These are phyloP conservation scores for Drosophila pseudotalamancana DNA, from an alignment of 2,888 invertebrate species.

Conservation along the genomic window DNA sequence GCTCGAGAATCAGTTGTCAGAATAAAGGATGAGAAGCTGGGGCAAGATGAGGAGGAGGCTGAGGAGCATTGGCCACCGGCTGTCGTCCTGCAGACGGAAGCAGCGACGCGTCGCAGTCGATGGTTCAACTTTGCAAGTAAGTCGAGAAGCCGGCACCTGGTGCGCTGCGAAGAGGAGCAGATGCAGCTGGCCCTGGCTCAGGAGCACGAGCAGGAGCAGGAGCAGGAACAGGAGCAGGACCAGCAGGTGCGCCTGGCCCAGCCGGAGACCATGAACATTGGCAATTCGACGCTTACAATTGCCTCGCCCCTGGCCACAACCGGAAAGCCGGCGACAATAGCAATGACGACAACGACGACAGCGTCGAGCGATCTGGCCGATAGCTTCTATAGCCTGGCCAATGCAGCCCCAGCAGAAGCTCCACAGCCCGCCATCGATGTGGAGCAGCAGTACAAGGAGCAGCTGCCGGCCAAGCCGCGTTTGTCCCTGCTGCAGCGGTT, in stretches of 20 bases:
- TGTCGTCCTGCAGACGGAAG: background rate
- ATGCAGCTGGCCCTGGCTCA: conserved; percentile 32
- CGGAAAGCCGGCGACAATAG: background rate
- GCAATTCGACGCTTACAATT: conserved; percentile 73
- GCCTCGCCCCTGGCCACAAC: conserved; percentile 41
- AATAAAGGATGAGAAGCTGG: background rate
- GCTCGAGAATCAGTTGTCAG: conserved; percentile 38
- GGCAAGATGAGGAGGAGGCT: background rate
- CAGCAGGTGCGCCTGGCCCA: conserved; percentile 65
- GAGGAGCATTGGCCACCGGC: background rate
- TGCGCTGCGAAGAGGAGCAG: conserved; percentile 40
- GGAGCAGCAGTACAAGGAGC: conserved; percentile 53
- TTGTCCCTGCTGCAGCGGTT: conserved; percentile 44
- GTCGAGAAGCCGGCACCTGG: conserved; percentile 41
- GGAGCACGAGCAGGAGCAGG: conserved; percentile 9
- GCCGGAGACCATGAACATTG: conserved; percentile 71
- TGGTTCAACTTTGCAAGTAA: conserved; percentile 66
- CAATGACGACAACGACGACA: conserved; percentile 39
- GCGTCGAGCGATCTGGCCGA: conserved; percentile 55
- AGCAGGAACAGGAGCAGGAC: too few relatives aligned
- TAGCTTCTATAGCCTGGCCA: conserved; percentile 77
- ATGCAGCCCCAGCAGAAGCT: conserved; percentile 7
- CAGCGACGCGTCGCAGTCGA: conserved; percentile 38
- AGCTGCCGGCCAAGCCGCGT: conserved; percentile 37
- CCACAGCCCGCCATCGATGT: conserved; percentile 18